Conservation (phyloP, 2,888 invertebrate genomes). For the Andricus quercusramuli region DNA sequence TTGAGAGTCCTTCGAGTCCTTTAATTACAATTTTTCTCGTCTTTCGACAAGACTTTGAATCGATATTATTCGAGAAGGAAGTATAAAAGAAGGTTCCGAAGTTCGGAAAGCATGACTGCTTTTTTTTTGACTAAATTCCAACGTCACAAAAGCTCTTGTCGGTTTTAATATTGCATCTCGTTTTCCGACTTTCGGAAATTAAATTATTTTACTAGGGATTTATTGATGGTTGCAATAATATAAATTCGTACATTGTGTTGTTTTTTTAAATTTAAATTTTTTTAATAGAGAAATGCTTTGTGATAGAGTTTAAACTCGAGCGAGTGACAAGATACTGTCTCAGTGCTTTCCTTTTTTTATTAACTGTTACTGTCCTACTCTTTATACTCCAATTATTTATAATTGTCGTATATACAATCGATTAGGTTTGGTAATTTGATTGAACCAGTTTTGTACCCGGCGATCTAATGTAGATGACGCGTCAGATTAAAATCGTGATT, state of each 20-base stretch:
- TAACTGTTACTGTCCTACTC: slow-evolving; percentile 67
- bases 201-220: background rate
- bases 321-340: slow-evolving; percentile 49
- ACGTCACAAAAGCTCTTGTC: background rate
- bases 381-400: slow-evolving; percentile 67
- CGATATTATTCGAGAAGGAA: background rate
- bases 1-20: background rate
- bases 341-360: slow-evolving; percentile 58
- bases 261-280: slow-evolving; percentile 1
- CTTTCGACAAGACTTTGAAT: background rate
- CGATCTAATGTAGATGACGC: slow-evolving; percentile 49
- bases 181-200: background rate
- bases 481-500: slow-evolving; percentile 55
- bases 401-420: slow-evolving; percentile 61
- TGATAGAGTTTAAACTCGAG: slow-evolving; percentile 7
- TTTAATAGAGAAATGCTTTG: background rate
- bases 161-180: background rate
- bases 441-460: slow-evolving; percentile 60
- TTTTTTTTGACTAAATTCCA: background rate
- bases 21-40: background rate
- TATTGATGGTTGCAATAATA: background rate
- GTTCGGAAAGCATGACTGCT: background rate
- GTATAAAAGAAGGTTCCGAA: background rate
- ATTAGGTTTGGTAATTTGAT: slow-evolving; percentile 56
- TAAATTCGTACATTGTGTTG: background rate